Conservation (phyloP, 2,888 invertebrate genomes). For the Alloplasta piceator region DNA sequence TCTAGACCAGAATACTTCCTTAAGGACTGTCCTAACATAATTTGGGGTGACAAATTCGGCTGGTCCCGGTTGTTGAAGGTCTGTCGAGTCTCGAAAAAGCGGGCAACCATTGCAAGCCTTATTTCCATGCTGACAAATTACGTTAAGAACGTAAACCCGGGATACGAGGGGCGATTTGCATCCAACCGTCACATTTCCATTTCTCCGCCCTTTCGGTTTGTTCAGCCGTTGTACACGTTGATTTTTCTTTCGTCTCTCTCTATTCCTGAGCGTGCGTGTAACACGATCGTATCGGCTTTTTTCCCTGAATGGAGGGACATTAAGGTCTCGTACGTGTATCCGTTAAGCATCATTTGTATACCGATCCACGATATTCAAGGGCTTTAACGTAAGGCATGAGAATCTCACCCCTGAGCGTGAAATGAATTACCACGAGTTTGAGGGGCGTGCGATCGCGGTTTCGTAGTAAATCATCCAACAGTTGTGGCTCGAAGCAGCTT, state of each 20-base stretch:
- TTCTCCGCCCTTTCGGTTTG: conserved; percentile 8
- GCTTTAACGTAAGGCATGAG: conserved; percentile 24
- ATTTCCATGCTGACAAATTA: too few species aligned
- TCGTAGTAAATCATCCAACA: conserved; percentile 49
- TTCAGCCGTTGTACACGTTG: neutral
- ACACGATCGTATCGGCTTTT: conserved; percentile 41
- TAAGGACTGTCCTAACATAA: too few species aligned
- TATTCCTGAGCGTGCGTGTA: conserved; percentile 27
- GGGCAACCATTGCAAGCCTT: too few species aligned
- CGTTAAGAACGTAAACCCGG: too few species aligned
- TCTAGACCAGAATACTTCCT: too few species aligned
- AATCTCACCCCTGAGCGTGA: conserved; percentile 34
- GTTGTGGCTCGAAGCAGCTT: neutral
- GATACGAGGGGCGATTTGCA: conserved; percentile 8
- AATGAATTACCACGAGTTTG: conserved; percentile 52
- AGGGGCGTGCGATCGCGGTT: conserved; percentile 30
- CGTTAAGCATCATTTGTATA: neutral
- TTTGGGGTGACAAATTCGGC: too few species aligned
- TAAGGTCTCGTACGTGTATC: conserved; percentile 14
- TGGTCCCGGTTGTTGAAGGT: too few species aligned
- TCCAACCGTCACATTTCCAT: conserved; percentile 18
- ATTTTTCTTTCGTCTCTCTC: conserved; percentile 5
- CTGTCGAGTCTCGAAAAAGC: too few species aligned
- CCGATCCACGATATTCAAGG: conserved; percentile 26
- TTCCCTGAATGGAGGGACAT: conserved; percentile 1